Evolutionary conservation across 2,113 vertebrate genomes (phyloP).

Genomic region (Alethe diademata): DNA sequence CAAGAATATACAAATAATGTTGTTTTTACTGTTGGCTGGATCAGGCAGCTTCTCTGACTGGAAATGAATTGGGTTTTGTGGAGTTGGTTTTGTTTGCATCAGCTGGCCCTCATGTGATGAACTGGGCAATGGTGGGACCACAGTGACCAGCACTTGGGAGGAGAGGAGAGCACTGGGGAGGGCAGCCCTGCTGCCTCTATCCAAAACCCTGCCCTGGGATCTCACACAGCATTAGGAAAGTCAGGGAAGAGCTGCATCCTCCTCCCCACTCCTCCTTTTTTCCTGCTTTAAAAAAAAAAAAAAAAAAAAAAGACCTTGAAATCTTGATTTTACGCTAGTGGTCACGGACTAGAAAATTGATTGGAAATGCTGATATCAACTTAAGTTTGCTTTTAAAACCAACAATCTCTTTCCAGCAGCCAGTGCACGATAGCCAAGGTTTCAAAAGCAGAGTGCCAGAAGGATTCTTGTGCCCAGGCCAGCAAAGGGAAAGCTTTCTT

Average conservation of each 20-base stretch:
- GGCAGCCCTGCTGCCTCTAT: neutral
- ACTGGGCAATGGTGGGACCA: neutral
- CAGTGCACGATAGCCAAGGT: neutral
- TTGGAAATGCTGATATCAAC: neutral
- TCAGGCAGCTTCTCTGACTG: neutral
- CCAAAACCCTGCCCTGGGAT: neutral
- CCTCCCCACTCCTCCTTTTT: neutral
- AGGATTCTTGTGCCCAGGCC: neutral
- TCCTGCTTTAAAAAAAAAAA: neutral
- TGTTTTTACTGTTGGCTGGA: neutral
- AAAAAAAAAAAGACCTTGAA: neutral
- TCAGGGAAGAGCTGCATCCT: neutral
- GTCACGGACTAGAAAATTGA: neutral
- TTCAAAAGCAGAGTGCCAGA: neutral
- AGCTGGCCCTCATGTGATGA: accelerated
- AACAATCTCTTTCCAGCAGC: neutral
- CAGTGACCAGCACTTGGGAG: accelerated
- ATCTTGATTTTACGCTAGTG: neutral
- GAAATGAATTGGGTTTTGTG: neutral
- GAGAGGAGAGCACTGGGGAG: neutral
- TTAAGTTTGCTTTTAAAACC: neutral
- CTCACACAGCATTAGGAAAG: neutral
- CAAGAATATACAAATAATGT: neutral
- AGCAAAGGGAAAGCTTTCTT: neutral
- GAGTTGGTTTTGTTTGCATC: neutral